A percentile compares a stretch with the other conserved stretches of the same genome.
These are phyloP conservation scores for Bubo blakistoni DNA, from an alignment of 2,113 vertebrate genomes.

Conservation along the genomic window DNA sequence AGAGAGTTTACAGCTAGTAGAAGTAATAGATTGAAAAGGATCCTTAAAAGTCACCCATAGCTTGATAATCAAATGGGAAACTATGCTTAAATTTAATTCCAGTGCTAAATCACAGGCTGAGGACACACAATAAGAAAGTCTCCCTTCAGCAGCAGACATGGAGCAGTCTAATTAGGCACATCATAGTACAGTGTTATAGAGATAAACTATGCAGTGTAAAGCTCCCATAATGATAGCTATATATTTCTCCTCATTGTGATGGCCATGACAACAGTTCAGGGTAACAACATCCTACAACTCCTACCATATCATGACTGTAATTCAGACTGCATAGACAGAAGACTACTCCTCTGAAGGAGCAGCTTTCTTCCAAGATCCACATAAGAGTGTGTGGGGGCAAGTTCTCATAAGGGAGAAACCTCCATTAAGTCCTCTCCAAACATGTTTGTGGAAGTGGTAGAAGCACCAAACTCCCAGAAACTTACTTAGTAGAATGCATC, in stretches of 20 bases:
- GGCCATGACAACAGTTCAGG: conserved; percentile 17
- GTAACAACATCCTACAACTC: conserved; percentile 17
- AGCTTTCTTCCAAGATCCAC: background rate
- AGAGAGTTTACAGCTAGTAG: background rate
- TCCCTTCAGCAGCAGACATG: conserved; percentile 31
- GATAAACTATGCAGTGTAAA: conserved; percentile 63
- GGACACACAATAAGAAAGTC: conserved; percentile 43
- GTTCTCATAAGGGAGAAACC: background rate
- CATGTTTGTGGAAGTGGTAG: background rate
- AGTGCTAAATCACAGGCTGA: conserved; percentile 58
- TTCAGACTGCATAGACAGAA: background rate
- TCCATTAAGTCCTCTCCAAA: background rate
- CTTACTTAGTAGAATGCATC: background rate
- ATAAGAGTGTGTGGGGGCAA: background rate
- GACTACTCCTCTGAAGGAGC: background rate
- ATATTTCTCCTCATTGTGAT: conserved; percentile 67
- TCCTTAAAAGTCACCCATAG: conserved; percentile 39
- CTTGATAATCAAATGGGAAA: conserved; percentile 59
- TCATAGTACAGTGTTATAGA: conserved; percentile 55
- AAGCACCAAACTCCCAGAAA: background rate
- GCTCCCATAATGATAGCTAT: conserved; percentile 54
- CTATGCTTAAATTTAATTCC: conserved; percentile 64
- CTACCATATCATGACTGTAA: background rate
- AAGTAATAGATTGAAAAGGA: conserved; percentile 7
- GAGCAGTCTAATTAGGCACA: conserved; percentile 66